Conservation (phyloP, 2,797 vertebrate species). For the Argya squamiceps region DNA sequence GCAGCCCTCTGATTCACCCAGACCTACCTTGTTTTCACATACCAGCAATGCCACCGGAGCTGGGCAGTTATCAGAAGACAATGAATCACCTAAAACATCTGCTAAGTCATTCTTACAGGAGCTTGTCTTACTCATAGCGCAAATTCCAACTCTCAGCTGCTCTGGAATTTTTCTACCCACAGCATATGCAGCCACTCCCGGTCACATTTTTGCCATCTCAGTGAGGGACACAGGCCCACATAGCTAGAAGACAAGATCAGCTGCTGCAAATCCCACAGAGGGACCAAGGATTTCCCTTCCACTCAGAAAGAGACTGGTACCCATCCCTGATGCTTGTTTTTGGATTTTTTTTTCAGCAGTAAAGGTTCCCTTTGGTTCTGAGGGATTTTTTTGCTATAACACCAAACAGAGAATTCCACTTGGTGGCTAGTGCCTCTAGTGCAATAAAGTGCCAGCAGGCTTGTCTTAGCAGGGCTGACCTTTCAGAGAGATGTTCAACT, state of each 20-base stretch:
- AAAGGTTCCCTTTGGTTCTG: background rate
- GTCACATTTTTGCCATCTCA: background rate
- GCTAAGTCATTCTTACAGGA: conserved; percentile 6
- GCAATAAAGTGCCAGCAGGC: background rate
- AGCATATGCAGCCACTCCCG: background rate
- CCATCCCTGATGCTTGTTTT: background rate
- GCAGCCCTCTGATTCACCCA: background rate
- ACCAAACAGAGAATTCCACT: background rate
- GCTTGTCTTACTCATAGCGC: background rate
- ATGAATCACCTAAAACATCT: conserved; percentile 46
- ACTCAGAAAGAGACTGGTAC: background rate
- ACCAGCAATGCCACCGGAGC: background rate
- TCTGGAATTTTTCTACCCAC: background rate
- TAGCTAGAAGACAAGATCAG: background rate
- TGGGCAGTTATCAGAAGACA: conserved; percentile 38
- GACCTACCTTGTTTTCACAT: conserved; percentile 26
- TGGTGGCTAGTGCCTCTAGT: background rate
- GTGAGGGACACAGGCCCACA: background rate
- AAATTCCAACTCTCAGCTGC: conserved; percentile 7
- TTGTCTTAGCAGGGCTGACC: background rate
- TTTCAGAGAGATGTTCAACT: background rate
- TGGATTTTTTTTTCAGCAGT: background rate
- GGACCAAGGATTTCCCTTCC: background rate
- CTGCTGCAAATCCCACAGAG: background rate
- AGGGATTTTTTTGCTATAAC: background rate